These are phyloP conservation scores for Sericinus montela DNA, from an alignment of 2,888 invertebrate genomes.

Conservation along the genomic window DNA sequence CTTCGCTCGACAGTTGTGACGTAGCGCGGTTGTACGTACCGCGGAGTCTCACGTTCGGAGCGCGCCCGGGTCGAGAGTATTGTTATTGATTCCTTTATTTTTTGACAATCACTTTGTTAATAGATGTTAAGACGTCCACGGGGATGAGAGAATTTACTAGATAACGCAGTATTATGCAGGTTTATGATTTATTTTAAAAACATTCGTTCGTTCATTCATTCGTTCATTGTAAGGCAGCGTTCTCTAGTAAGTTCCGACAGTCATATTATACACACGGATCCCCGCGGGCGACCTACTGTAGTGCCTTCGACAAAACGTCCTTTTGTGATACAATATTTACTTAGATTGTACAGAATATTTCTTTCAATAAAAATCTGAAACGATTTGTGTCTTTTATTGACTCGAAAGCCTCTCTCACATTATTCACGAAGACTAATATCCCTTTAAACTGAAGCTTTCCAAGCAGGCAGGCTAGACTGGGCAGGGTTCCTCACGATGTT, in stretches of 20 bases:
- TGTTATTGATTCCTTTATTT: slow-evolving; percentile 56
- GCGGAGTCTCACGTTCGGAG: too few relatives aligned
- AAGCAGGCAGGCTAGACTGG: too few relatives aligned
- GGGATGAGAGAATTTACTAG: not conserved
- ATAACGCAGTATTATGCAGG: not conserved
- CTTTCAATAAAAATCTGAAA: slow-evolving; percentile 65
- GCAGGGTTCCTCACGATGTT: too few relatives aligned
- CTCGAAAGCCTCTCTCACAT: too few relatives aligned
- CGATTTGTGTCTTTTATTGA: slow-evolving; percentile 9
- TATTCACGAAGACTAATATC: too few relatives aligned
- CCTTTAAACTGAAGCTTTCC: too few relatives aligned
- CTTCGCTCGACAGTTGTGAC: too few relatives aligned
- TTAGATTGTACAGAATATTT: slow-evolving; percentile 73
- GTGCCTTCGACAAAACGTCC: slow-evolving; percentile 74
- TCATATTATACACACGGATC: not conserved
- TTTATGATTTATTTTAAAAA: not conserved
- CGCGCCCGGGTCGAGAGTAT: slow-evolving; percentile 35
- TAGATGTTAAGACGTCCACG: slow-evolving; percentile 2
- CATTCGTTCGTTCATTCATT: not conserved
- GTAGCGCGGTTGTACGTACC: too few relatives aligned
- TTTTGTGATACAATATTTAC: slow-evolving; percentile 75
- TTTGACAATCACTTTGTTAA: slow-evolving; percentile 19
- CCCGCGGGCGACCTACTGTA: slow-evolving; percentile 26
- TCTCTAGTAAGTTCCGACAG: not conserved
- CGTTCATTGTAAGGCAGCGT: not conserved